These are phyloP conservation scores for Tympanuchus pallidicinctus DNA, from an alignment of 2,113 vertebrate genomes.

Conservation along the genomic window DNA sequence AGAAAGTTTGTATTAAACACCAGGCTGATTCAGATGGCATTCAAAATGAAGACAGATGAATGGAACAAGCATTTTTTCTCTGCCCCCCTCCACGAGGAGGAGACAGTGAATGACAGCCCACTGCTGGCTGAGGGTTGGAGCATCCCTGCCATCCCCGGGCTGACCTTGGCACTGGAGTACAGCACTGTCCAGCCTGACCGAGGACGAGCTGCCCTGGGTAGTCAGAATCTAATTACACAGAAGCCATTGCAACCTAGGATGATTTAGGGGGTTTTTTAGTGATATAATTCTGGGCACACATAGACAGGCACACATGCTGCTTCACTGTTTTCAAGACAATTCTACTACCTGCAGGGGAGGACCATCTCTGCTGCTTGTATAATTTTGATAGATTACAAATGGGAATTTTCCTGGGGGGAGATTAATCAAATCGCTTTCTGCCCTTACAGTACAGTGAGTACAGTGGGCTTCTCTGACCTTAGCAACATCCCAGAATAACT, in stretches of 20 bases:
- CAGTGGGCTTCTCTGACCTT: background rate
- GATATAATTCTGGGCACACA: background rate
- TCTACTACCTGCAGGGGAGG: slow-evolving; percentile 8
- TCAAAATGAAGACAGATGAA: background rate
- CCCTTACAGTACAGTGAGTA: background rate
- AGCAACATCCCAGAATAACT: slow-evolving; percentile 37
- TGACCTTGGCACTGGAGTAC: slow-evolving; percentile 4
- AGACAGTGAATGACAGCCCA: background rate
- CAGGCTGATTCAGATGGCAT: background rate
- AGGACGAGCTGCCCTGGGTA: background rate
- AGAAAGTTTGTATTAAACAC: slow-evolving; percentile 26
- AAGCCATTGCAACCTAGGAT: background rate
- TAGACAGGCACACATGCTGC: background rate
- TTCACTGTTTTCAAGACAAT: slow-evolving; percentile 31
- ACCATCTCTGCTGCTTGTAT: background rate
- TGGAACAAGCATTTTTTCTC: background rate
- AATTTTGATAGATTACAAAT: slow-evolving; percentile 3
- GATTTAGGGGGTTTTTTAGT: background rate
- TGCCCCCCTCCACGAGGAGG: background rate
- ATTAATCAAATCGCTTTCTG: slow-evolving; percentile 2
- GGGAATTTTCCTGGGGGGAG: background rate
- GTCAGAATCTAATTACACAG: background rate
- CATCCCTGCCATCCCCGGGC: background rate
- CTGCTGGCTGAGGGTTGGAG: background rate
- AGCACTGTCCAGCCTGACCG: accelerated